Base-by-base conservation (phyloP, 2,113 vertebrate species). In the Scartelaos histophorus region DNA sequence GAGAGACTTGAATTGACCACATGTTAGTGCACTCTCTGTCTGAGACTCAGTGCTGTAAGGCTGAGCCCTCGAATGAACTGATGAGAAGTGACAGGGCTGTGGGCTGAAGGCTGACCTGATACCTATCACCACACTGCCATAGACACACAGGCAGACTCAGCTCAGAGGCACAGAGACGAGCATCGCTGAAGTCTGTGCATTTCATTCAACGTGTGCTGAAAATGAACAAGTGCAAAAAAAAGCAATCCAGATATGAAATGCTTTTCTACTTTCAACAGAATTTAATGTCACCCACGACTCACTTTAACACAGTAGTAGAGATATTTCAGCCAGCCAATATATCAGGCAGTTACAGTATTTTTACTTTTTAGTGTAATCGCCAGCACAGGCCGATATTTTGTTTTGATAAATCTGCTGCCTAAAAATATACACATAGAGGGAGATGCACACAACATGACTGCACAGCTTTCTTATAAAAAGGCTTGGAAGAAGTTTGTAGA, bases 21-120 rank as follows among this genome's bases (percentile, higher is more conserved):
- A n/a, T n/a, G n/a, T n/a, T n/a, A 56, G 22, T 3, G 54, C 11
- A 12, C 19, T 22, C 7, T n/a, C 13, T 34, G 60, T 46, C 53
- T 74, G 70, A 17, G 70, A 82, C 66, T 78, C 45, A 65, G 70
- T 57, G 25, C 25, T 29, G 58, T 60, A 43, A 3, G 66, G 24
- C 10, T 66, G 53, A 46, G 76, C 71, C 53, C 22, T 22, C 35
- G 21, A 19, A 73, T 53, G 1, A 24, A 15, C 57, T 78, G 68
- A 83, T 78, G 68, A 25, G 70, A 71, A 43, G 13, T 51, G 81
- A 82, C 78, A 82, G 47, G 1, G 60, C 75, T 62, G 54, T 24
- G 66, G 76, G 82, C 65, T 51, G 51, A 0, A 24, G 19, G 13
- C 54, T 58, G 77, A 79, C 69, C 79, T 67, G 74, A 54, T 75